Base-by-base conservation (phyloP, 2,797 vertebrate genomes). In the Atherinosoma microstoma region DNA sequence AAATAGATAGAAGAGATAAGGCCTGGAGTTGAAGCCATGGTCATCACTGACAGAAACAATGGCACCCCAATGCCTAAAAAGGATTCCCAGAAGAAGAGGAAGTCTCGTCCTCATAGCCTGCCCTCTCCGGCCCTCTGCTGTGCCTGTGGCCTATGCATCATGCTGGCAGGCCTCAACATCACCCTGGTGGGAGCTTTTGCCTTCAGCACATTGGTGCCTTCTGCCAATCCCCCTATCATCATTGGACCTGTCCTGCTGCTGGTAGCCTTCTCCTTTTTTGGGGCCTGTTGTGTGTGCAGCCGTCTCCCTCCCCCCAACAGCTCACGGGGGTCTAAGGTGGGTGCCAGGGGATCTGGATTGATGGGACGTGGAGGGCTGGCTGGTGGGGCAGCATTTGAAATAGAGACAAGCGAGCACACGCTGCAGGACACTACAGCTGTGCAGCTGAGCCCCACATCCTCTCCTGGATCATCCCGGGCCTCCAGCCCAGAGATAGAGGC, bases 151-250 rank as follows among this genome's bases (percentile, higher is more conserved):
- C 95, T 99, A 12, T 98, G 98, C 93, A 96, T 97, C 93, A 97
- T 99, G 97, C 91, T 99, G 59, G 98, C 97, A 0, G 98, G 98
- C 73, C 96, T 99, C 89, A 99, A 99, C 94, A 98, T 99, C 93
- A 99, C 98, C 8, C 87, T 99, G 68, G 97, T 98, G 85, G 98
- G 98, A 22, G 97, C 97, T 0, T 98, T 99, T 62, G 96, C 96
- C 70, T 97, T 98, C 70, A 96, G 95, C 78, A 97, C 97, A n/a
- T 94, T 97, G 82, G 84, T 97, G 70, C 97, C 97, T 0, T 72
- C 96, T 70, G 94, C 95, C 92, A 99, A 99, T 79, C 96, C 95
- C 4, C 96, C 97, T 2, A 97, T 99, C 79, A 93, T 99, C 84
- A 97, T 97, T 0, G 98, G 97, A 6, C 97, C 97, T 18, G 94